Conservation (phyloP, 2,888 invertebrate species). For the Acanthoscelides obtectus region DNA sequence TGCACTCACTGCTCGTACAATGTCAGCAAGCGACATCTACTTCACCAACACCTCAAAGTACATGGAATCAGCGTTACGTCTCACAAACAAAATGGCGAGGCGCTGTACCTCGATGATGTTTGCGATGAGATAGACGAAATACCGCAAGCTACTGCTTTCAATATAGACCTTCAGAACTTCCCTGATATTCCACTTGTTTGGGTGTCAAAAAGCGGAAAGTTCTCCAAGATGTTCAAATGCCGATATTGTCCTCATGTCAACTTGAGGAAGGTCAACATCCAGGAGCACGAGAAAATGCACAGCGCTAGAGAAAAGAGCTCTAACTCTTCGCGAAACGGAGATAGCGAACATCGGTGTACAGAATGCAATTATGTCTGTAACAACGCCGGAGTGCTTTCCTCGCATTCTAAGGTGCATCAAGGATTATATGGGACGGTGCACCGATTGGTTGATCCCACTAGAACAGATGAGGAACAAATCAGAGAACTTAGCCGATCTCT, state of each 20-base stretch:
- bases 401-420: constrained; percentile 72
- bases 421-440: constrained; percentile 67
- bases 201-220: constrained; percentile 68
- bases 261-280: constrained; percentile 72
- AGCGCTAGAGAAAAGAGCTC: constrained; percentile 44
- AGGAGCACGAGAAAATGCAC: constrained; percentile 82
- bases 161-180: constrained; percentile 49
- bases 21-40: constrained; percentile 71
- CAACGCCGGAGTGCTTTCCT: constrained; percentile 63
- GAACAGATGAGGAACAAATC: constrained; percentile 65
- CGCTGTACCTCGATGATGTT: constrained; percentile 37
- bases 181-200: constrained; percentile 68
- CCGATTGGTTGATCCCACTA: constrained; percentile 61
- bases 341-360: constrained; percentile 62
- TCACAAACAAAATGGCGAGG: constrained; percentile 40
- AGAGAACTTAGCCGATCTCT: constrained; percentile 42
- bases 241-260: constrained; percentile 81
- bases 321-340: constrained; percentile 38
- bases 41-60: constrained; percentile 79
- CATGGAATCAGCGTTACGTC: constrained; percentile 58
- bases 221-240: constrained; percentile 81
- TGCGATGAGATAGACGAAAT: constrained; percentile 40
- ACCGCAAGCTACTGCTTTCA: constrained; percentile 15
- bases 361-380: constrained; percentile 78
- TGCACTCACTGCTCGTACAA: constrained; percentile 80